Conservation (phyloP, 2,888 invertebrate genomes). For the Pediacus dermestoides region DNA sequence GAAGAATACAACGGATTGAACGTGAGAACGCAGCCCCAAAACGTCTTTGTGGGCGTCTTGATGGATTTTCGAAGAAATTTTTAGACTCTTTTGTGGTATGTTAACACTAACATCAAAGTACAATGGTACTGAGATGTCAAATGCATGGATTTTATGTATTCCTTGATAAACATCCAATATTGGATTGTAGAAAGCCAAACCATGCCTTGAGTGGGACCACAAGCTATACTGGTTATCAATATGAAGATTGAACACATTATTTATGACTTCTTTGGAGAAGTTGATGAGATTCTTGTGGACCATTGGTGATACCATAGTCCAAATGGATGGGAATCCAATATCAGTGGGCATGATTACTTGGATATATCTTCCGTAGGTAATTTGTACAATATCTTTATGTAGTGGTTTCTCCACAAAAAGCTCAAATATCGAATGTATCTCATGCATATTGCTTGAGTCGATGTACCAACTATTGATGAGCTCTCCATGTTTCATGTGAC, state of each 20-base stretch:
- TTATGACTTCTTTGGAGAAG: conserved; percentile 23
- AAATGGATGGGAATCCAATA: conserved; percentile 45
- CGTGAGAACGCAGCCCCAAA: conserved; percentile 38
- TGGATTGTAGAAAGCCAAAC: conserved; percentile 50
- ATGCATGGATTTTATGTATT: conserved; percentile 36
- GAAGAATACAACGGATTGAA: conserved; percentile 42
- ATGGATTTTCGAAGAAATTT: conserved; percentile 38
- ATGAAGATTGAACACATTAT: conserved; percentile 33
- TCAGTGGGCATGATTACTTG: conserved; percentile 43
- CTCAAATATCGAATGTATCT: conserved; percentile 16
- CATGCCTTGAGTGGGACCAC: conserved; percentile 42
- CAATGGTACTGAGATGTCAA: conserved; percentile 40
- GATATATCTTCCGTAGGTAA: conserved; percentile 23
- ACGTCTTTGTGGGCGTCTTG: conserved; percentile 32
- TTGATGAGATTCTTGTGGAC: not conserved
- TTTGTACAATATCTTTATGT: conserved; percentile 11
- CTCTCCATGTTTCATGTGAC: conserved; percentile 22
- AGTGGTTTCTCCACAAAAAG: conserved; percentile 20
- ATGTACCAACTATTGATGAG: conserved; percentile 23
- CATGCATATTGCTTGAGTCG: conserved; percentile 22
- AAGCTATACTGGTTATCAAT: conserved; percentile 32
- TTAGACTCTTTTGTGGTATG: conserved; percentile 34
- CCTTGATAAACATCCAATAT: conserved; percentile 49
- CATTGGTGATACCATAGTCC: conserved; percentile 38
- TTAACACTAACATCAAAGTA: conserved; percentile 36